Evolutionary conservation across 2,888 invertebrate species (phyloP), one percentile per base, ranked within the genome.

Genomic region (Endomychus coccineus): DNA sequence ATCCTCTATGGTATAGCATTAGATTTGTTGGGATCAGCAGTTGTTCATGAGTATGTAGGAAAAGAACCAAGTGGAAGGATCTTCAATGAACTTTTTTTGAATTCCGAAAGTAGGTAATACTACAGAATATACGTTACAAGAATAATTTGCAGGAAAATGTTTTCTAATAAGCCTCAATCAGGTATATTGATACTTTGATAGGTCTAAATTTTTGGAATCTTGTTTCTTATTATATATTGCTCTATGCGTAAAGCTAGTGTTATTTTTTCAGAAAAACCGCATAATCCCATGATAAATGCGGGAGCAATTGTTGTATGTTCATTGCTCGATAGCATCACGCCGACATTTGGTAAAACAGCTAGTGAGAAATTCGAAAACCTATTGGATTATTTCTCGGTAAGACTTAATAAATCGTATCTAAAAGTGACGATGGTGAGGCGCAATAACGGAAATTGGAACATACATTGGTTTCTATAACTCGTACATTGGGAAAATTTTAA

Each of bases 251-350:
- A 27, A 39, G 37, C 22, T 10, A 10, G 17, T 28, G 12, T 16
- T 52, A 58, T 5, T 11, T 25, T 57, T 69, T 31, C 69, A 90
- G 91, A 87, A 67, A 89, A 89, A 60, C 92, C 92, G 0, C 92
- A 94, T 66, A 94, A 94, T 67, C 94, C 94, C 1, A 89, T 94
- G 89, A 89, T 94, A 45, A 94, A 94, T 64, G 85, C 92, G 3
- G 94, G 94, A 12, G 91, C 92, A 17, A 91, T 94, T 51, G 71
- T 92, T 34, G 75, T 85, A 1, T 87, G 88, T 51, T 83, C 91
- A 0, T 69, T 94, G 31, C 65, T 87, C 41, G 82, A 84, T 58
- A 73, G 78, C 4, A 65, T 87, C 54, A 42, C 46, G 14, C 78
- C 85, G 29, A 80, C 80, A 51, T 81, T 83, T 1, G 84, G 86